Conservation (phyloP, 2,113 vertebrate genomes). For the Perognathus longimembris region DNA sequence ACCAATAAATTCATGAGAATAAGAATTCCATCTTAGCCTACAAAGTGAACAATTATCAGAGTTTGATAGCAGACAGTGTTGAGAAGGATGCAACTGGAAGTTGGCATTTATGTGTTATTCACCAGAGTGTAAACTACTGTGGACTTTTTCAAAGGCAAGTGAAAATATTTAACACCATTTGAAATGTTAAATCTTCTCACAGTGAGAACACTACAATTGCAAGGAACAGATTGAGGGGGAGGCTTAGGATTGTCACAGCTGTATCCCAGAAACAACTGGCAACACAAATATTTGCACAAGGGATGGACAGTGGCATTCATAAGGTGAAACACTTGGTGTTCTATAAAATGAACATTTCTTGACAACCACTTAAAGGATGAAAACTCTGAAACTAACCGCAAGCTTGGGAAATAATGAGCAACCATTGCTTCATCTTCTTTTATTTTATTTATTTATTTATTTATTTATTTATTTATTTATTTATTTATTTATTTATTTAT, state of each 20-base stretch:
- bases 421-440: too few relatives aligned
- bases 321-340: background rate
- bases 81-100: background rate
- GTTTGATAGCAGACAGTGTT: background rate
- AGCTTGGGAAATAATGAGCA: background rate
- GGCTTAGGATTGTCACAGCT: background rate
- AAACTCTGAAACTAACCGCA: background rate
- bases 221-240: background rate
- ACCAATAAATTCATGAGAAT: background rate
- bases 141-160: background rate
- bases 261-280: background rate
- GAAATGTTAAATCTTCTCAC: background rate
- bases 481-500: too few relatives aligned
- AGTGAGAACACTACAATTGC: background rate
- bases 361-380: background rate
- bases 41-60: background rate
- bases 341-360: slow-evolving; percentile 2
- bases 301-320: background rate
- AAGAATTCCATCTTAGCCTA: slow-evolving; percentile 29
- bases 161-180: slow-evolving; percentile 1
- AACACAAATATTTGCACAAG: background rate
- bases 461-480: too few relatives aligned
- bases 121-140: background rate
- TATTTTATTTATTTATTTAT: too few relatives aligned
- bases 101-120: background rate